Conservation (phyloP, 2,797 vertebrate genomes). For the Sphaeramia orbicularis region DNA sequence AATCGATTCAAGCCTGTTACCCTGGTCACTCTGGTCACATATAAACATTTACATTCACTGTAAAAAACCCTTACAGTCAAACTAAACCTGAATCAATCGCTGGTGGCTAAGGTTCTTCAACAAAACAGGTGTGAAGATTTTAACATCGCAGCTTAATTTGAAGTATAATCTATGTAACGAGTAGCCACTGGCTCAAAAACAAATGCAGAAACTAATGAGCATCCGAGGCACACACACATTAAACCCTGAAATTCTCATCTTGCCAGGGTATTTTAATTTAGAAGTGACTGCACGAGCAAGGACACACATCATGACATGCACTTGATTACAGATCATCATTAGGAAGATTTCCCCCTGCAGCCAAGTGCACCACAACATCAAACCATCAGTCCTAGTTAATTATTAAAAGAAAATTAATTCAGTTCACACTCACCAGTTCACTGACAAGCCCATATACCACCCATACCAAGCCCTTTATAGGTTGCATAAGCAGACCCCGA, state of each 20-base stretch:
- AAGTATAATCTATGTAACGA: constrained; percentile 13
- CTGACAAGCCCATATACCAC: constrained; percentile 53
- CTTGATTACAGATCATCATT: constrained; percentile 57
- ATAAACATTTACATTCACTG: constrained; percentile 67
- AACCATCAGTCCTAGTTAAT: constrained; percentile 70
- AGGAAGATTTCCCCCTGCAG: constrained; percentile 27
- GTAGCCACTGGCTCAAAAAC: constrained; percentile 14
- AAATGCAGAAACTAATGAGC: not conserved
- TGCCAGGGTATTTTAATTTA: constrained; percentile 27
- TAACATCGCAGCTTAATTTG: constrained; percentile 15
- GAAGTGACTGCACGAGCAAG: constrained; percentile 1
- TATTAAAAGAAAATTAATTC: constrained; percentile 70
- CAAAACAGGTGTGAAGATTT: too few species aligned
- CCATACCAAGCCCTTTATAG: constrained; percentile 55
- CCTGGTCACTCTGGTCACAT: constrained; percentile 59
- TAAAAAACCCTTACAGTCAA: constrained; percentile 61
- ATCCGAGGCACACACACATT: not conserved
- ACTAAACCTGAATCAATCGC: constrained; percentile 45
- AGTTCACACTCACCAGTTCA: constrained; percentile 60
- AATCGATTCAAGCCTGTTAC: constrained; percentile 58
- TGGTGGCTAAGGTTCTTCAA: constrained; percentile 17
- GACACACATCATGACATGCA: constrained; percentile 27
- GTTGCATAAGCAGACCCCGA: constrained; percentile 68
- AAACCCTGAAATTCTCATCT: not conserved
- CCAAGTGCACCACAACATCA: constrained; percentile 49